Evolutionary conservation across 2,888 invertebrate genomes (phyloP).

Genomic region (Malacosoma neustria): DNA sequence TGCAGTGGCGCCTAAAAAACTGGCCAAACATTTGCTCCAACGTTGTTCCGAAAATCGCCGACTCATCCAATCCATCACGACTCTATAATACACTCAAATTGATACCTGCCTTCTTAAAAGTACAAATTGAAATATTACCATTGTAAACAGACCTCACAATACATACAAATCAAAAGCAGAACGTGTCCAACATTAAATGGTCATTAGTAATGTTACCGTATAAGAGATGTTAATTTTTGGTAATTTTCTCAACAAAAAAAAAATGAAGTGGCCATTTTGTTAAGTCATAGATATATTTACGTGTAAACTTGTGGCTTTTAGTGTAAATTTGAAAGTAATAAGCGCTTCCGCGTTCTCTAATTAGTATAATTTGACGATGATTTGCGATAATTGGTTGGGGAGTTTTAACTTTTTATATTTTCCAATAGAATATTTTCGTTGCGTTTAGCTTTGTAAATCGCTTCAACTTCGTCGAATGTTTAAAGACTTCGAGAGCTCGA

Average conservation of each 20-base stretch:
- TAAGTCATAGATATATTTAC: constrained; percentile 65
- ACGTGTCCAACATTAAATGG: constrained; percentile 26
- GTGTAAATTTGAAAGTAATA: background rate
- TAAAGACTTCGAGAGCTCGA: too few relatives aligned
- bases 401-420: too few relatives aligned
- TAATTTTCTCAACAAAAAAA: constrained; percentile 45
- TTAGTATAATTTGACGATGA: too few relatives aligned
- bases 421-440: too few relatives aligned
- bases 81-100: constrained; percentile 63
- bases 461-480: too few relatives aligned
- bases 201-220: constrained; percentile 36
- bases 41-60: constrained; percentile 33
- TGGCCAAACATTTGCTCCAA: background rate
- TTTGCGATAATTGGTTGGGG: too few relatives aligned
- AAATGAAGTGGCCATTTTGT: constrained; percentile 51
- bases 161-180: background rate
- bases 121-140: constrained; percentile 41
- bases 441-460: too few relatives aligned
- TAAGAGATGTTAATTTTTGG: constrained; percentile 65
- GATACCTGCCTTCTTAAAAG: constrained; percentile 61
- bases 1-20: background rate
- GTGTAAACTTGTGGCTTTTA: constrained; percentile 32
- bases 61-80: constrained; percentile 67
- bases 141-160: constrained; percentile 18
- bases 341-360: too few relatives aligned